Percentiles rank a stretch among this genome's conserved stretches.
These are phyloP conservation scores for Bedellia somnulentella DNA, from an alignment of 2,888 invertebrate genomes.

Conservation along the genomic window DNA sequence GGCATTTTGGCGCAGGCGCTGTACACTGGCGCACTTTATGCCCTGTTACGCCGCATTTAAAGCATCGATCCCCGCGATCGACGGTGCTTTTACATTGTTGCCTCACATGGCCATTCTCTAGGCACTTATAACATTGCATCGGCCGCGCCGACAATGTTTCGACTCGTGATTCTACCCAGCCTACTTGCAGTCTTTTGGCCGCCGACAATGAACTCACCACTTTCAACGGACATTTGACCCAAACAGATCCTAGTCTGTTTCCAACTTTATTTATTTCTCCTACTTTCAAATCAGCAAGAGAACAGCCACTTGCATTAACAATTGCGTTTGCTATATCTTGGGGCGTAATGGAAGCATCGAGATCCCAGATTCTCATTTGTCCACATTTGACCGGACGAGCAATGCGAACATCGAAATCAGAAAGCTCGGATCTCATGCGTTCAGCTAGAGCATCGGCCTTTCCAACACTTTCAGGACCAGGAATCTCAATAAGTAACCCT, in stretches of 20 bases:
- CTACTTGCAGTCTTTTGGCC: constrained; percentile 4
- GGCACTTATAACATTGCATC: constrained; percentile 9
- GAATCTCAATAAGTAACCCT: neutral
- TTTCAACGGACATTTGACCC: constrained; percentile 5
- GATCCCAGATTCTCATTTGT: neutral
- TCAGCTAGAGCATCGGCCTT: neutral
- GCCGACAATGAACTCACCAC: constrained; percentile 2
- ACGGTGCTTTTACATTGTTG: too few species aligned
- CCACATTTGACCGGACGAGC: neutral
- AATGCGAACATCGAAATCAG: neutral
- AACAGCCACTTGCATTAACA: neutral
- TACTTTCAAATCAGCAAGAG: neutral
- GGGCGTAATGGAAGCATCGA: neutral
- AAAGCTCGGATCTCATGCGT: neutral
- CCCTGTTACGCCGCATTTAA: constrained; percentile 9
- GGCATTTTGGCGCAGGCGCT: constrained; percentile 7
- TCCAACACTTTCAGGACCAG: neutral
- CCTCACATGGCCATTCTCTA: too few species aligned
- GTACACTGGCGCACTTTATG: constrained; percentile 4
- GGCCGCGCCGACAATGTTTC: constrained; percentile 6
- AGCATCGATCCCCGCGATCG: too few species aligned
- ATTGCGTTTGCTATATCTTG: neutral
- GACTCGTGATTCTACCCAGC: constrained; percentile 5
- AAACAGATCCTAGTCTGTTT: constrained; percentile 5
- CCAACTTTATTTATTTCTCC: constrained; percentile 2